Evolutionary conservation across 2,797 vertebrate genomes (phyloP).

Genomic region (Acanthurus leucopareius): DNA sequence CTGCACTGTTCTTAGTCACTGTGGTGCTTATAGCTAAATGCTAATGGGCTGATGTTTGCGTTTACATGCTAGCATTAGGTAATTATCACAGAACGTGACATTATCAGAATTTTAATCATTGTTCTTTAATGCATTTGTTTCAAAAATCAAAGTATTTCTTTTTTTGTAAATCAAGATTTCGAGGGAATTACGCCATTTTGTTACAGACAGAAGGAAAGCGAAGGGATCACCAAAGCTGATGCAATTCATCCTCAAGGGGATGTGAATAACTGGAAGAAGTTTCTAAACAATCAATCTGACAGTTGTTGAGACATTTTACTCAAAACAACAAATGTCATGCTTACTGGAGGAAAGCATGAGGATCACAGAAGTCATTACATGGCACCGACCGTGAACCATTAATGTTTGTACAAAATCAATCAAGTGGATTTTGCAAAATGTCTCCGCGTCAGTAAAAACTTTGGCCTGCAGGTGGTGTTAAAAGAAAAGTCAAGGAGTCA

Average conservation of each 20-base stretch:
- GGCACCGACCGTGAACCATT: background rate
- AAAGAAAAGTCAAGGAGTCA: constrained; percentile 6
- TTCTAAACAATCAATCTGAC: background rate
- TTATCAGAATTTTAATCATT: no score
- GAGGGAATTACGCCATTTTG: no score
- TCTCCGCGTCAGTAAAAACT: background rate
- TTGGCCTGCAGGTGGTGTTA: background rate
- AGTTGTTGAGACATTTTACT: background rate
- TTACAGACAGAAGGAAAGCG: background rate
- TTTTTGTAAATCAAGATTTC: no score
- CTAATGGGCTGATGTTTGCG: background rate
- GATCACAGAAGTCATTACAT: background rate
- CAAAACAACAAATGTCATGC: constrained; percentile 32
- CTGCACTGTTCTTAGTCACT: background rate
- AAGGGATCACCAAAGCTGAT: background rate
- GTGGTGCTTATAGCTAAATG: background rate
- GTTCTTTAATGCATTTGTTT: no score
- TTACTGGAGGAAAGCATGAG: background rate
- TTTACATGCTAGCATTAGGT: background rate
- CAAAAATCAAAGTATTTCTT: no score
- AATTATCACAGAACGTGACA: background rate
- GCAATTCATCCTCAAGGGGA: background rate
- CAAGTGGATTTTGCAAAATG: background rate
- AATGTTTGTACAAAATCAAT: background rate
- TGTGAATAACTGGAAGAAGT: background rate